phyloP scores from a whole-genome alignment of 2,888 invertebrate genomes.

The Mythimna ferrago region DNA sequence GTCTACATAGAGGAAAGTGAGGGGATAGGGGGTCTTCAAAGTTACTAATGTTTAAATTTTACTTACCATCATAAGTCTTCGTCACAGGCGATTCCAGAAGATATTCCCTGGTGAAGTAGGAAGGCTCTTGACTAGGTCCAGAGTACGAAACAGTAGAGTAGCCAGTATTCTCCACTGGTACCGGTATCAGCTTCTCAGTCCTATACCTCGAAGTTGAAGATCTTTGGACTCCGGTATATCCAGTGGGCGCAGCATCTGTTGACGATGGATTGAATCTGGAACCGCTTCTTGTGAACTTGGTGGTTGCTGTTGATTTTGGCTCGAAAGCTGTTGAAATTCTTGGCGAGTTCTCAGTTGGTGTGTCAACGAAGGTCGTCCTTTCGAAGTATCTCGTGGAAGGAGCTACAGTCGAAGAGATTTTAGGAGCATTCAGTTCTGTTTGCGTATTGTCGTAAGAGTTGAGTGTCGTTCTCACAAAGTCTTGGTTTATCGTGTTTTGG shows the following conservation, averaged over 20 bases:
- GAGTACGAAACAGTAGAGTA: slow-evolving; percentile 78
- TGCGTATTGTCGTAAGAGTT: slow-evolving; percentile 47
- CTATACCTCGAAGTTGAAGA: slow-evolving; percentile 55
- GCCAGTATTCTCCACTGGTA: slow-evolving; percentile 77
- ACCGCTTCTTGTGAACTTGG: slow-evolving; percentile 38
- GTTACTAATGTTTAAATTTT: not conserved
- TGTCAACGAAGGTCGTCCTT: slow-evolving; percentile 46
- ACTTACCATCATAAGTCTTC: slow-evolving; percentile 86
- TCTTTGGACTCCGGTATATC: slow-evolving; percentile 53
- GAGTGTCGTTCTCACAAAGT: slow-evolving; percentile 46
- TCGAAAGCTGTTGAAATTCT: slow-evolving; percentile 45
- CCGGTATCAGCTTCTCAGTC: slow-evolving; percentile 70
- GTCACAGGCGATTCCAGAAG: slow-evolving; percentile 86
- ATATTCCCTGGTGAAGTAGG: slow-evolving; percentile 86
- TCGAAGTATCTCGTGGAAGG: slow-evolving; percentile 51
- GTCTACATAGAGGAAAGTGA: not conserved
- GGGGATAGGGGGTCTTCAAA: not conserved
- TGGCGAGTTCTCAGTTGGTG: slow-evolving; percentile 46
- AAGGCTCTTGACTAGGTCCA: slow-evolving; percentile 78
- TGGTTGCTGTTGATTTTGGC: slow-evolving; percentile 53
- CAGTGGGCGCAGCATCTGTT: slow-evolving; percentile 38
- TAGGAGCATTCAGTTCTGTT: slow-evolving; percentile 47
- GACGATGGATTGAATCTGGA: slow-evolving; percentile 38
- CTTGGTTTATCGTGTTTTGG: slow-evolving; percentile 51
- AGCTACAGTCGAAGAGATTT: slow-evolving; percentile 55